phyloP scores from a whole-genome alignment of 2,888 invertebrate genomes.

The Pasiphila rectangulata region DNA sequence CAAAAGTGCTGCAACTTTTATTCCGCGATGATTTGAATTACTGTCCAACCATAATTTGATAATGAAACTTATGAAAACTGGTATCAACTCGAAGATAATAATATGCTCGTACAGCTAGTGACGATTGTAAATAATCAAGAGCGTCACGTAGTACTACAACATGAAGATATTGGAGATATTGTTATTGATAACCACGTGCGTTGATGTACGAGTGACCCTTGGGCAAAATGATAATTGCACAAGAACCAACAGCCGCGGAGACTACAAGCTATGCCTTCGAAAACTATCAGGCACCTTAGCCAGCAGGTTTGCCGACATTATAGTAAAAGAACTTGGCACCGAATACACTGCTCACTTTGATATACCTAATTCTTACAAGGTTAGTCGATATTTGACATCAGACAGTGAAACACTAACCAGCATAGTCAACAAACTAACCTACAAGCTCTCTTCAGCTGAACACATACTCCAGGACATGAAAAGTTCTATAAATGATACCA shows the following conservation, averaged over 20 bases:
- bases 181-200: slow-evolving; percentile 53
- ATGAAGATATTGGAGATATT: slow-evolving; percentile 68
- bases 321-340: slow-evolving; percentile 67
- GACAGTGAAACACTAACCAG: slow-evolving; percentile 57
- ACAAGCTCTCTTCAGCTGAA: slow-evolving; percentile 64
- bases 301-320: slow-evolving; percentile 63
- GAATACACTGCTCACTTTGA: slow-evolving; percentile 68
- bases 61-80: background rate
- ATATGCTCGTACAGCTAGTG: too few species aligned
- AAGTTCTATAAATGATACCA: slow-evolving; percentile 56
- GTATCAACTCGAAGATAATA: background rate
- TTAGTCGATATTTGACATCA: slow-evolving; percentile 55
- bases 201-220: slow-evolving; percentile 46
- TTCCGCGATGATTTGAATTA: background rate
- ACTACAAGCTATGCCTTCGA: slow-evolving; percentile 62
- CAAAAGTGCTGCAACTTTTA: background rate
- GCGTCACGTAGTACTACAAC: slow-evolving; percentile 43
- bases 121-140: background rate
- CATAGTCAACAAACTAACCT: slow-evolving; percentile 64
- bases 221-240: slow-evolving; percentile 67
- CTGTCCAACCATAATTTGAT: background rate
- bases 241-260: slow-evolving; percentile 57
- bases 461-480: slow-evolving; percentile 68
- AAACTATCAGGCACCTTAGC: slow-evolving; percentile 60
- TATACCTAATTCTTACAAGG: slow-evolving; percentile 63